Evolutionary conservation across 1,140 invertebrate genomes (phyloP).

Genomic region (Nomia melanderi): DNA sequence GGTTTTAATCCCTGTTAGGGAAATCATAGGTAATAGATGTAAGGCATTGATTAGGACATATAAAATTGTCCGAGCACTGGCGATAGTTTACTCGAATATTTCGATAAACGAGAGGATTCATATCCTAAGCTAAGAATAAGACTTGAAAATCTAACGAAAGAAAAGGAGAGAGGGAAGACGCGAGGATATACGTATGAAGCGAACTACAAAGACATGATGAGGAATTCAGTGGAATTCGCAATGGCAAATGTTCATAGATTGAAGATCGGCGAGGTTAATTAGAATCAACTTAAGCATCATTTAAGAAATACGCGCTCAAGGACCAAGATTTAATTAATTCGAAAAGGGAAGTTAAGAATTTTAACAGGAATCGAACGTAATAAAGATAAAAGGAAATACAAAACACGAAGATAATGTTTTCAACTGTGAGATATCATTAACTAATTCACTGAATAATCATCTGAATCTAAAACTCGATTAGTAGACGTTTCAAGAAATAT

Average conservation of each 20-base stretch:
- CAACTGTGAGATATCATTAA: constrained; percentile 20
- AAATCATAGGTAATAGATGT: not conserved
- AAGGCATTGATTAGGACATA: not conserved
- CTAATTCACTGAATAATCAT: constrained; percentile 40
- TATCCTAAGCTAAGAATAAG: not conserved
- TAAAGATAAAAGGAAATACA: not conserved
- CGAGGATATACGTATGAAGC: too few relatives aligned
- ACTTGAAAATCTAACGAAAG: too few relatives aligned
- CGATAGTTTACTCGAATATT: constrained; percentile 8
- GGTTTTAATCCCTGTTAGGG: not conserved
- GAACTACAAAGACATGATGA: too few relatives aligned
- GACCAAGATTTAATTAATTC: constrained; percentile 65
- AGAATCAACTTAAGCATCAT: constrained; percentile 4
- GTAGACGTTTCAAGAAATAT: constrained; percentile 22
- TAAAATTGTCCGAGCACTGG: not conserved
- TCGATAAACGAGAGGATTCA: too few relatives aligned
- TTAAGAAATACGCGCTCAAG: constrained; percentile 54
- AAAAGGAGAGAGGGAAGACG: too few relatives aligned
- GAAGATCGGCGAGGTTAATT: too few relatives aligned
- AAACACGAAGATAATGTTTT: constrained; percentile 3
- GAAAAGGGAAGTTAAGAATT: constrained; percentile 8
- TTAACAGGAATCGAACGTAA: constrained; percentile 14
- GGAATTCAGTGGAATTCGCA: too few relatives aligned
- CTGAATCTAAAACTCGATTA: constrained; percentile 29
- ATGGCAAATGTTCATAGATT: too few relatives aligned